These are phyloP conservation scores for Barypeithes pellucidus DNA, from an alignment of 2,888 invertebrate genomes.

Conservation along the genomic window DNA sequence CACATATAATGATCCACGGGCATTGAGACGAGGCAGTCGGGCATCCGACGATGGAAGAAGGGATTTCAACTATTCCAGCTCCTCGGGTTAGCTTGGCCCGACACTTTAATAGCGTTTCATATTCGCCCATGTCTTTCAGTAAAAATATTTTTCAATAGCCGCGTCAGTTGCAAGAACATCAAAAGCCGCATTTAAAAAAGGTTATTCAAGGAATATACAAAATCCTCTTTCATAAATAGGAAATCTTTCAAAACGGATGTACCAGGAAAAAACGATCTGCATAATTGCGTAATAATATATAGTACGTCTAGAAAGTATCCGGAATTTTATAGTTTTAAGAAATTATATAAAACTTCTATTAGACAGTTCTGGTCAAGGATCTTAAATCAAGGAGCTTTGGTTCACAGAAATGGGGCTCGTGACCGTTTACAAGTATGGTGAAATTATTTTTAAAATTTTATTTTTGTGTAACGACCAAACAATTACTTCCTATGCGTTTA, in stretches of 20 bases:
- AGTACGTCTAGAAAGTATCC: too few relatives aligned
- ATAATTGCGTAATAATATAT: background rate
- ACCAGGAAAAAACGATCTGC: background rate
- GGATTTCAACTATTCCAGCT: background rate
- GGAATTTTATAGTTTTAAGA: too few relatives aligned
- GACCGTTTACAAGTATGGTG: too few relatives aligned
- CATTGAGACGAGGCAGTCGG: background rate
- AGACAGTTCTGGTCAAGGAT: too few relatives aligned
- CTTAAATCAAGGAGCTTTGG: too few relatives aligned
- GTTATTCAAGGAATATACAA: background rate
- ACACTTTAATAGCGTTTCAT: slow-evolving; percentile 5
- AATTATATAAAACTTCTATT: too few relatives aligned
- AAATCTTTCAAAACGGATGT: background rate
- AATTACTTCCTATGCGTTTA: too few relatives aligned
- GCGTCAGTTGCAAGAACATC: background rate
- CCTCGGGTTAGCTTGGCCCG: background rate
- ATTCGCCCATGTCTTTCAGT: slow-evolving; percentile 6
- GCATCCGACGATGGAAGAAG: background rate
- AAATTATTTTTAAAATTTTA: too few relatives aligned
- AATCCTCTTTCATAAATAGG: background rate
- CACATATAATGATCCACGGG: background rate
- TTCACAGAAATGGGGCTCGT: too few relatives aligned
- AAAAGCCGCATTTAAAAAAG: slow-evolving; percentile 1
- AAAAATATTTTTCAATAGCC: slow-evolving; percentile 5
- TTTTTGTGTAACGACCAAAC: too few relatives aligned